Base-by-base conservation (phyloP, 2,888 invertebrate genomes). In the Trissolcus brochymenae region DNA sequence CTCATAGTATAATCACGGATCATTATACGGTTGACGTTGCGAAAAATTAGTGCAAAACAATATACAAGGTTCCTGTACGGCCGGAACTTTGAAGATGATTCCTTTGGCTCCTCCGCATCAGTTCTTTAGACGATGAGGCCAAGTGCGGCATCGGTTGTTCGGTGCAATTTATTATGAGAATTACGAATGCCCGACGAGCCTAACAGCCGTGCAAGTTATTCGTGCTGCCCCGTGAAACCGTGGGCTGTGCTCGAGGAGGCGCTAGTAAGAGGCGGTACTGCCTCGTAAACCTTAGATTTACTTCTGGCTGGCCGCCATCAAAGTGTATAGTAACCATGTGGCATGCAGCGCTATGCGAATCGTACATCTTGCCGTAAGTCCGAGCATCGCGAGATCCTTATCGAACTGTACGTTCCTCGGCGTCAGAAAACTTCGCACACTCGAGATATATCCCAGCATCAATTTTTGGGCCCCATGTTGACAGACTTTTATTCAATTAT, bases 201-300 rank as follows among this genome's bases (percentile, higher is more conserved):
- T 80, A 80, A 81, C 80, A 80, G 81, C 79, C 79, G 79, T 76
- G 80, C 80, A 67, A 80, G 80, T 82, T 80, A 80, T 78, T 76
- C 79, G 78, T 67, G 71, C 78, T 79, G 71, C 79, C 77, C 80
- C 82, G 66, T 80, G 82, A 81, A 83, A 84, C 83, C 84, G 85
- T 84, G 86, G 85, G 85, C 84, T 86, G 86, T 84, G 87, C 87
- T 87, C 85, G 87, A 88, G 88, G 87, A 88, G 89, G 89, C 87
- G 89, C 88, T 87, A 88, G 89, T 87, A 89, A 89, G 88, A 88
- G 89, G 89, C 89, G 89, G 88, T 86, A 86, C 88, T 88, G 87
- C 87, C 88, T 89, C 89, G 88, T 89, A 89, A 88, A 89, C 88
- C 88, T 89, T 88, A 89, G 88, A 89, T 89, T 89, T 89, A 89